Conservation (phyloP, 2,888 invertebrate species). For the Nudaria mundana region DNA sequence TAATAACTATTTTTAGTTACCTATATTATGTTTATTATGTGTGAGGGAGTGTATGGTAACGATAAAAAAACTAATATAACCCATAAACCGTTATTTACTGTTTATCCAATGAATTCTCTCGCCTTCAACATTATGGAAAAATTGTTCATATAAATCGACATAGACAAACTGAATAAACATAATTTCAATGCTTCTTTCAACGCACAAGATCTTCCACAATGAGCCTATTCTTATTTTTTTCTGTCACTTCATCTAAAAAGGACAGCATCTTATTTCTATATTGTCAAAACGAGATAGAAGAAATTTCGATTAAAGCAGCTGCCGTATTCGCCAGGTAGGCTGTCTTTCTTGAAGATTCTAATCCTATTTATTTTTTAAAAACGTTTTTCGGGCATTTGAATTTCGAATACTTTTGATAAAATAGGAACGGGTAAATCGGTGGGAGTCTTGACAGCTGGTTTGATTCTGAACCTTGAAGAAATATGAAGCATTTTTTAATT, state of each 20-base stretch:
- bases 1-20: no score
- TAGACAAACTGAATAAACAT: constrained; percentile 23
- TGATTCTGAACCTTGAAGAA: constrained; percentile 1
- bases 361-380: constrained; percentile 52
- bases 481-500: not conserved
- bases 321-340: constrained; percentile 65
- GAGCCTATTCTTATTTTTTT: constrained; percentile 33
- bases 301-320: constrained; percentile 73
- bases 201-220: constrained; percentile 20
- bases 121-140: constrained; percentile 1
- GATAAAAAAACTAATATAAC: no score
- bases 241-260: constrained; percentile 47
- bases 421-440: constrained; percentile 21
- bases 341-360: constrained; percentile 49
- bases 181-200: constrained; percentile 29
- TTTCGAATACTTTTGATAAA: constrained; percentile 32
- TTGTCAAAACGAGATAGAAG: constrained; percentile 41
- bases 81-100: no score
- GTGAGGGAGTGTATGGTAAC: no score
- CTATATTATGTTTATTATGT: no score
- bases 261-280: constrained; percentile 29
- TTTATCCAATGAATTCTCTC: constrained; percentile 2
- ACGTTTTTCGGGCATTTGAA: constrained; percentile 32
- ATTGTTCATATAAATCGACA: constrained; percentile 20
- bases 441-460: constrained; percentile 16